Conservation (phyloP, 2,113 vertebrate genomes). For the Myrmophylax atrothorax region DNA sequence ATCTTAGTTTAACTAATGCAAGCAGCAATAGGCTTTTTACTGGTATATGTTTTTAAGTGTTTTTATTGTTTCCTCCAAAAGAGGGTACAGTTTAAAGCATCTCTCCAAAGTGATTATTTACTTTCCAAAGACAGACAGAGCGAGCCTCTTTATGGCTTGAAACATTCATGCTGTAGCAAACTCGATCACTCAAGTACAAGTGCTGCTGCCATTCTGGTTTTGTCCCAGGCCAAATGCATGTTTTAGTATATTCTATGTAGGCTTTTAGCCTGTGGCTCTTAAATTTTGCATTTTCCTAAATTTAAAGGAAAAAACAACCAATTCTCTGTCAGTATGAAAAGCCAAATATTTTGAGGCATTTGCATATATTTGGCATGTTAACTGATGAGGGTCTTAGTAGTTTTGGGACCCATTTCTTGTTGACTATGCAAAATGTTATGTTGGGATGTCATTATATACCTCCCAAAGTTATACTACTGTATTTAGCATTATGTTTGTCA, state of each 20-base stretch:
- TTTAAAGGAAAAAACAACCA: background rate
- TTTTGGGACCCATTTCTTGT: background rate
- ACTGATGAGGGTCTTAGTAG: background rate
- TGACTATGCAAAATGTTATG: background rate
- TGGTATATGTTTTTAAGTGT: background rate
- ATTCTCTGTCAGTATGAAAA: background rate
- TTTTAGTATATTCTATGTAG: background rate
- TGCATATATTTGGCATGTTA: background rate
- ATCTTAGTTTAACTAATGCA: background rate
- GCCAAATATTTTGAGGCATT: background rate
- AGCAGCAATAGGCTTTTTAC: background rate
- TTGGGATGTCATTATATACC: background rate
- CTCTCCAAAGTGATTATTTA: background rate
- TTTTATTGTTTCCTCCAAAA: background rate
- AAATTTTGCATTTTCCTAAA: background rate
- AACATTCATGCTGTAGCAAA: background rate
- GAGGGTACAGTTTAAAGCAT: background rate
- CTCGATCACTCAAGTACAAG: background rate
- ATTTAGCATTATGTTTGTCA: background rate
- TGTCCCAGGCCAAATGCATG: background rate
- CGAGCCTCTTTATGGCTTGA: background rate
- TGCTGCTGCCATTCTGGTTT: background rate
- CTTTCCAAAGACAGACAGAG: background rate
- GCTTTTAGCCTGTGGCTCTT: background rate
- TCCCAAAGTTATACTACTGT: background rate